Percentiles rank a stretch among this genome's conserved stretches.
Evolutionary conservation across 2,888 invertebrate genomes (phyloP).

Genomic region (Rhagium mordax): DNA sequence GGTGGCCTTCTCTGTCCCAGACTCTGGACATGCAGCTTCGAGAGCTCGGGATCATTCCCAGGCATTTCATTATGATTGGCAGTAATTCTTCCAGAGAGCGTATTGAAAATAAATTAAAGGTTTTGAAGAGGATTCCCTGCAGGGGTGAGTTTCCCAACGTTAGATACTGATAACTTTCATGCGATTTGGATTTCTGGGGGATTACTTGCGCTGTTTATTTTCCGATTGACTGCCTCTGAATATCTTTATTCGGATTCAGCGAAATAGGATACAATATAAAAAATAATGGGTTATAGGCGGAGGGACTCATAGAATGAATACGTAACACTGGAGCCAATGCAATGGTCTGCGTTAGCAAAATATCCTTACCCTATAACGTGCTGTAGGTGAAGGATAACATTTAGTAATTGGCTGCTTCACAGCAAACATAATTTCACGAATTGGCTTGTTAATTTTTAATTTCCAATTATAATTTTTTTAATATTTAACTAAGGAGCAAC

Average conservation of each 20-base stretch:
- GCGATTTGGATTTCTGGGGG: neutral
- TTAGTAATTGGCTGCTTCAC: too few relatives aligned
- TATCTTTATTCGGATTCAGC: neutral
- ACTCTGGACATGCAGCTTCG: constrained; percentile 71
- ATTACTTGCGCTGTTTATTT: neutral
- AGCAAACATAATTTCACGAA: too few relatives aligned
- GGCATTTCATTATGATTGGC: constrained; percentile 71
- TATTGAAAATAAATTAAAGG: constrained; percentile 68
- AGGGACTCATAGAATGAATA: too few relatives aligned
- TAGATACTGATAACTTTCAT: neutral
- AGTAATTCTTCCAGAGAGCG: constrained; percentile 65
- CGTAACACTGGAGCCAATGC: too few relatives aligned
- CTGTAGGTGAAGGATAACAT: too few relatives aligned
- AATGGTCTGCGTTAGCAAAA: too few relatives aligned
- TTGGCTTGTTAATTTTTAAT: too few relatives aligned
- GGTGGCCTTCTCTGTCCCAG: constrained; percentile 73
- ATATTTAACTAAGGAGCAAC: too few relatives aligned
- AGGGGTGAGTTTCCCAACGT: constrained; percentile 68
- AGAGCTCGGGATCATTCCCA: constrained; percentile 71
- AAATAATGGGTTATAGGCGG: too few relatives aligned
- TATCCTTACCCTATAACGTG: too few relatives aligned
- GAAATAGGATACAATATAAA: neutral
- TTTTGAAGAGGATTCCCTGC: constrained; percentile 70
- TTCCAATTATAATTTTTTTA: too few relatives aligned
- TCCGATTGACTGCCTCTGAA: neutral